Evolutionary conservation across 2,888 invertebrate species (phyloP), one percentile per base, ranked within the genome.

Genomic region (Ommatoiulus sabulosus): DNA sequence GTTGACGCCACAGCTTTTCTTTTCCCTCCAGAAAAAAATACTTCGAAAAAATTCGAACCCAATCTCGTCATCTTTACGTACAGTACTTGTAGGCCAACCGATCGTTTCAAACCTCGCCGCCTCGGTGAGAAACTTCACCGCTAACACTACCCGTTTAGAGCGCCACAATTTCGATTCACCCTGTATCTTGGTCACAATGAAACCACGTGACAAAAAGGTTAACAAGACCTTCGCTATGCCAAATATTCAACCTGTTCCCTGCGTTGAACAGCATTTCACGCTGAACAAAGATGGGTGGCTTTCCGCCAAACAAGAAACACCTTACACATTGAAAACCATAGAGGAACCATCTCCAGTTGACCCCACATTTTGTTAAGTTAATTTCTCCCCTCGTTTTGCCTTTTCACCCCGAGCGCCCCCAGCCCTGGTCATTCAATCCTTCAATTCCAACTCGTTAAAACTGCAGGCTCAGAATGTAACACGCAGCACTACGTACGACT

Each of bases 371-470:
- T 80, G 80, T 10, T 3, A 80, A 80, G 80, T 80, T 80, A 80
- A 80, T 80, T 80, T 43, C 80, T 15, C 80, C 80, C 80, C 35
- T 80, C 80, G 35, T 80, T 57, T 57, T 57, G n/a, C 57, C 57
- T 57, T 57, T 57, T n/a, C 57, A n/a, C 80, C 80, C 80, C 80
- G 35, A 24, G 72, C 80, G 80, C 80, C 80, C 35, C 52, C 52
- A 12, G 15, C 52, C 35, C 80, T 80, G 80, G 80, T 80, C 80
- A 80, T 80, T 80, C 80, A 80, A 80, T 80, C 80, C 80, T 80
- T 80, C 35, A 80, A 80, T 80, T 43, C 35, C 35, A 80, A 80
- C 80, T 80, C 15, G 80, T 80, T 80, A 80, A 80, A 80, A 80
- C 80, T 43, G 80, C 80, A 80, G 80, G 80, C 35, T 80, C 80